phyloP scores from a whole-genome alignment of 2,113 vertebrate species.

The Jacana jacana region DNA sequence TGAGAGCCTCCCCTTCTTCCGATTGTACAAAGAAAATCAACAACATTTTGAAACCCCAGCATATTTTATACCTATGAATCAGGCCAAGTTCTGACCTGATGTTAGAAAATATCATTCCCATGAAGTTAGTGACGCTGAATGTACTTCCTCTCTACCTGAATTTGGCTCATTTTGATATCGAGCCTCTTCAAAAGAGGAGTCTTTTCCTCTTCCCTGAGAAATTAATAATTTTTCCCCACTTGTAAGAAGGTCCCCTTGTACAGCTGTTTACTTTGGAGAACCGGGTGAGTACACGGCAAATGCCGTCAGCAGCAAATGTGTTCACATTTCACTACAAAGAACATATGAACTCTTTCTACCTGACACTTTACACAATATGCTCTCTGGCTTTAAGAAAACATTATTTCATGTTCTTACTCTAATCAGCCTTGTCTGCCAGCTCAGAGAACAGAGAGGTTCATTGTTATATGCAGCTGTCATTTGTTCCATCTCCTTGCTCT shows the following conservation, averaged over 20 bases:
- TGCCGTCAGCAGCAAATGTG: constrained; percentile 32
- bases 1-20: background rate
- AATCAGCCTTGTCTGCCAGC: constrained; percentile 80
- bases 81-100: background rate
- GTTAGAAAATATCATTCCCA: background rate
- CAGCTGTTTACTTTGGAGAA: background rate
- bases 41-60: background rate
- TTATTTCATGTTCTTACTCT: constrained; percentile 82
- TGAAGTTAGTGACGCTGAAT: background rate
- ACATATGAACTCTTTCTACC: constrained; percentile 65
- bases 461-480: constrained; percentile 88
- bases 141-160: background rate
- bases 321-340: constrained; percentile 71
- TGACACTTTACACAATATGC: constrained; percentile 78
- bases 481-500: constrained; percentile 78
- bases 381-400: constrained; percentile 80
- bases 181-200: background rate
- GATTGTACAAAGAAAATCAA: background rate
- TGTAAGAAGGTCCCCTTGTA: background rate
- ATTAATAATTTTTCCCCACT: background rate
- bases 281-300: background rate
- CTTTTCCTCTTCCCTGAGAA: background rate
- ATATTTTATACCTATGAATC: background rate
- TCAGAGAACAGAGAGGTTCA: constrained; percentile 78
- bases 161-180: background rate